Evolutionary conservation across 2,888 invertebrate species (phyloP).

Genomic region (Plagodis pulveraria): DNA sequence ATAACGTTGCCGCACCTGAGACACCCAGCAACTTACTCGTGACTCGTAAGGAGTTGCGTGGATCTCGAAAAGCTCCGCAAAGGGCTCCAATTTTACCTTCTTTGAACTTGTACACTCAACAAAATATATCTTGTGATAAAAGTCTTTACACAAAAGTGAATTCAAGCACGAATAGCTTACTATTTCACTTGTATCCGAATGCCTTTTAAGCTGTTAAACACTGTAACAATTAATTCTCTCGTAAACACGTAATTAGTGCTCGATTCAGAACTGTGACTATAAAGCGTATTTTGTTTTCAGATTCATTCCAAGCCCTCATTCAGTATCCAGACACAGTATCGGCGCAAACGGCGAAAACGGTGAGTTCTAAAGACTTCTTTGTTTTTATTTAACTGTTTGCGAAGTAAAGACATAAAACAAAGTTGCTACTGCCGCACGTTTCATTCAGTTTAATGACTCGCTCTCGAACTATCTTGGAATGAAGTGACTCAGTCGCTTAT

Average conservation of each 20-base stretch:
- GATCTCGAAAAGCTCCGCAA: slow-evolving; percentile 41
- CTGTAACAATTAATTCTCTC: slow-evolving; percentile 4
- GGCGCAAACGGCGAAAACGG: slow-evolving; percentile 98
- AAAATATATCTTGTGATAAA: slow-evolving; percentile 58
- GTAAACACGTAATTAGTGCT: slow-evolving; percentile 18
- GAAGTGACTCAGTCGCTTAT: slow-evolving; percentile 61
- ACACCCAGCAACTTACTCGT: slow-evolving; percentile 50
- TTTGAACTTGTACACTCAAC: slow-evolving; percentile 55
- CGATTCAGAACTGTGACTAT: slow-evolving; percentile 15
- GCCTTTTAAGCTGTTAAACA: slow-evolving; percentile 8
- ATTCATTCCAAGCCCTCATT: slow-evolving; percentile 99
- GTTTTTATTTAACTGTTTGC: slow-evolving; percentile 77
- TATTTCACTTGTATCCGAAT: neutral
- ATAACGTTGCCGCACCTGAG: slow-evolving; percentile 74
- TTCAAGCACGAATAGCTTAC: neutral
- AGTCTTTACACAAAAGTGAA: neutral
- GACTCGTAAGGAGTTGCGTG: slow-evolving; percentile 48
- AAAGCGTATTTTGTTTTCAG: slow-evolving; percentile 83
- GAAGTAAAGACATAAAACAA: slow-evolving; percentile 77
- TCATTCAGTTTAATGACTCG: slow-evolving; percentile 78
- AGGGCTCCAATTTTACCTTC: slow-evolving; percentile 69
- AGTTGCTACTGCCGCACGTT: slow-evolving; percentile 77
- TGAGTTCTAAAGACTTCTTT: slow-evolving; percentile 84
- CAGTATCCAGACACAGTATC: slow-evolving; percentile 99
- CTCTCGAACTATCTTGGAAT: slow-evolving; percentile 72